Evolutionary conservation across 2,888 invertebrate species (phyloP), one percentile per base, ranked within the genome.

Genomic region (Platycheirus albimanus): DNA sequence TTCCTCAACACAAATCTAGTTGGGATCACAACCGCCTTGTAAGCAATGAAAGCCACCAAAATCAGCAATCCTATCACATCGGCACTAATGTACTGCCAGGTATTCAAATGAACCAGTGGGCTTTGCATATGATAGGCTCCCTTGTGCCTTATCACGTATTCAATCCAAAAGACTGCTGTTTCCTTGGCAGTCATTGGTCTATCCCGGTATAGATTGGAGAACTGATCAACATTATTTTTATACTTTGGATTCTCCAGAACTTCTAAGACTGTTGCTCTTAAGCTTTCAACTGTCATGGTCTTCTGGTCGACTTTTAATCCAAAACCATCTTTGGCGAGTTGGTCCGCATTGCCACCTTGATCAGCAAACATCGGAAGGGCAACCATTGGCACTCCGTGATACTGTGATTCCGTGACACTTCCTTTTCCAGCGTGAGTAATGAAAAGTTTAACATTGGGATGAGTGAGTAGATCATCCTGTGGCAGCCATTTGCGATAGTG

Each of bases 381-480:
- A 20, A 90, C 52, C 88, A 90, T 89, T 1, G 94, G 94, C 0
- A 94, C 92, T 11, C 92, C 94, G 85, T 93, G 91, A 87, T 91
- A 93, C 41, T 92, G 91, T 0, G 94, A 92, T 88, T 94, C 94
- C 85, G 93, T 92, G 1, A 93, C 91, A 41, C 94, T 93, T 81
- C 94, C 93, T 71, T 94, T 91, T 2, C 94, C 95, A 3, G 94
- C 94, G 86, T 95, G 95, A 0, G 94, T 93, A 86, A 95, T 92
- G 86, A 95, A 94, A 0, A 93, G 87, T 87, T 91, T 92, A 8
- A 92, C 86, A 61, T 93, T 93, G 0, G 92, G 92, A 88, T 94
- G 93, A 0, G 92, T 93, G 89, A 94, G 88, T 47, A 94, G 92
- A 85, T 94, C 94, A 79, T 92, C 93, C 87, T 95, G 95, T 0